Conservation (phyloP, 1,140 invertebrate genomes). For the Drosophila nikananu region DNA sequence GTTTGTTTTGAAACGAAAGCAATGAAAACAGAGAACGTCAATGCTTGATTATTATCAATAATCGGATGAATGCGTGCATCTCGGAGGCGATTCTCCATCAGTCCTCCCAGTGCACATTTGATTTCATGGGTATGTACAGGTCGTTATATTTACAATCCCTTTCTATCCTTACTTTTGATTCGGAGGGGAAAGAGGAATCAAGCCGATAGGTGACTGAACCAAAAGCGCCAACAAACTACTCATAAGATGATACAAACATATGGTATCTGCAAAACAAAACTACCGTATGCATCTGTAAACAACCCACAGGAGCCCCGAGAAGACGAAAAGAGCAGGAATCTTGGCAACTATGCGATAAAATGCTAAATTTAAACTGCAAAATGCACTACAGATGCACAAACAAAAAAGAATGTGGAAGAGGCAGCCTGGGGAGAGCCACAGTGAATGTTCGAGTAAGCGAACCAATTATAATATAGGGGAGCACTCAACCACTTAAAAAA, state of each 20-base stretch:
- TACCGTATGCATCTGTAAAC: slow-evolving; percentile 37
- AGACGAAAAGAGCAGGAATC: slow-evolving; percentile 30
- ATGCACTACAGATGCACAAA: slow-evolving; percentile 43
- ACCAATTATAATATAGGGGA: not conserved
- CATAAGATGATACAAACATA: slow-evolving; percentile 2
- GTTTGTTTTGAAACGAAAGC: slow-evolving; percentile 21
- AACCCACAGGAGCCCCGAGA: slow-evolving; percentile 28
- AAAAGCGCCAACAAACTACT: slow-evolving; percentile 27
- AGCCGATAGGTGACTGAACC: slow-evolving; percentile 74
- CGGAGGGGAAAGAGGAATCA: slow-evolving; percentile 53
- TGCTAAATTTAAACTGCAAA: slow-evolving; percentile 66
- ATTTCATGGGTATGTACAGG: not conserved
- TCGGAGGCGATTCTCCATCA: not conserved
- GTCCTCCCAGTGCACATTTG: not conserved
- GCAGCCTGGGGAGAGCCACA: not conserved
- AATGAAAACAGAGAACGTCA: not conserved
- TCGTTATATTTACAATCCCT: slow-evolving; percentile 3
- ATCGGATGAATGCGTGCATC: not conserved
- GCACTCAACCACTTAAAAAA: not conserved
- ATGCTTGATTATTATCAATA: slow-evolving; percentile 1
- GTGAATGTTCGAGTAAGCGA: too few species aligned
- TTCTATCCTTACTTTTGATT: slow-evolving; percentile 12
- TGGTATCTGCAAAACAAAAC: slow-evolving; percentile 10
- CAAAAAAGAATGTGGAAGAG: not conserved
- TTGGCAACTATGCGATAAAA: slow-evolving; percentile 52